Percentiles rank a stretch among this genome's conserved stretches.
Evolutionary conservation across 2,888 invertebrate genomes (phyloP).

Genomic region (Acleris sparsana): DNA sequence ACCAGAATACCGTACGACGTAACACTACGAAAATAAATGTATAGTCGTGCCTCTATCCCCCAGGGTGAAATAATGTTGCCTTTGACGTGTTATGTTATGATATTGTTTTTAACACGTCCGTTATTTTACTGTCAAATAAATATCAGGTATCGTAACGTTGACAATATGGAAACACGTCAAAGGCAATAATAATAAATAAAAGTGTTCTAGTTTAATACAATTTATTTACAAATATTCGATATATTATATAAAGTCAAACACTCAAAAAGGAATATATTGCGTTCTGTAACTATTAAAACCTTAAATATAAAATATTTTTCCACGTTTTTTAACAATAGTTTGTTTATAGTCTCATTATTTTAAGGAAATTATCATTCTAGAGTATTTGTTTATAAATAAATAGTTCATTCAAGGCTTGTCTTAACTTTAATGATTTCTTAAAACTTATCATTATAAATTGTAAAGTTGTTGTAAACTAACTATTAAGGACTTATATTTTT

Average conservation of each 20-base stretch:
- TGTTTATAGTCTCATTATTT: conserved; percentile 17
- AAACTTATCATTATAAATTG: not conserved
- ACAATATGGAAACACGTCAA: too few species aligned
- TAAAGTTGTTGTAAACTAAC: conserved; percentile 13
- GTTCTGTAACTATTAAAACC: conserved; percentile 16
- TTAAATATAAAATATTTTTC: conserved; percentile 14
- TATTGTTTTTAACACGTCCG: too few species aligned
- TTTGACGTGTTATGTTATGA: too few species aligned
- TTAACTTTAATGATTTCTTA: conserved; percentile 3
- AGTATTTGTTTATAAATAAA: conserved; percentile 15
- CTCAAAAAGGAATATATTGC: conserved; percentile 31
- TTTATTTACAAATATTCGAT: conserved; percentile 34
- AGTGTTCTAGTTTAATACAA: not conserved
- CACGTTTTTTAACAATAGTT: conserved; percentile 7
- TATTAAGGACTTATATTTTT: not conserved
- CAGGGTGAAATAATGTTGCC: too few species aligned
- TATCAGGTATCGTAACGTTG: too few species aligned
- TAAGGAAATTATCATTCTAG: conserved; percentile 3
- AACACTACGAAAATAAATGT: too few species aligned
- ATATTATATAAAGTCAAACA: conserved; percentile 28
- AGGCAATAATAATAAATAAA: not conserved
- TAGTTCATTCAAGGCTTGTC: not conserved
- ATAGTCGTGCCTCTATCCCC: too few species aligned
- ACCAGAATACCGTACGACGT: too few species aligned
- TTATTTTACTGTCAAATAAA: too few species aligned